Evolutionary conservation across 1,140 invertebrate genomes (phyloP), one percentile per base, ranked within the genome.

Genomic region (Cardiocondyla obscurior): DNA sequence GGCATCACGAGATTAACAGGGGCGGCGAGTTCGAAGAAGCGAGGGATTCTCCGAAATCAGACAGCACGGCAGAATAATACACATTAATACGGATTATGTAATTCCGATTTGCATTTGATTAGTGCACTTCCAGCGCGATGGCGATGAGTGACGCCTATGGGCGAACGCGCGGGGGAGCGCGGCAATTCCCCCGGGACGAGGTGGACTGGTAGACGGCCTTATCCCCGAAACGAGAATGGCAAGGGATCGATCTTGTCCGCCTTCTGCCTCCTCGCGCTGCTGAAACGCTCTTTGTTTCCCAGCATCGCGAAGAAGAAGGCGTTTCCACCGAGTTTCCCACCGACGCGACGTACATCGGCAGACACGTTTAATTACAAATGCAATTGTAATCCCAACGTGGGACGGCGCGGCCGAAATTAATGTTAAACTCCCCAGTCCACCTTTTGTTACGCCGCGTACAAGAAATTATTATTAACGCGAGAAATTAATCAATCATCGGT

Each of bases 181-280:
- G 69, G 44, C 79, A 72, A 87, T 86, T 86, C 84, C 73, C 53
- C 42, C 62, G 44, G 55, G 84, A 55, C 60, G 74, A 77, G 60
- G 60, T 67, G 81, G 85, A 85, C 84, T 39, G 82, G 84, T 83
- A 83, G 72, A 85, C 51, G 84, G 72, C 81, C 69, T 85, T 87
- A 87, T 87, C 84, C 85, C 58, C 72, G 60, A 87, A 86, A 87
- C 84, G 72, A 65, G 84, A 42, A 83, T 87, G 65, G 85, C 85
- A 86, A 79, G 85, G 58, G 84, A 87, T 87, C 84, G 85, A 87
- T 87, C 79, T 74, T 53, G 74, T 53, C 72, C 39, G 51, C 77
- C 69, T 57, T 64, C 69, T 57, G 84, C 64, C 49, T 85, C 85
- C 60, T 60, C 60, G 53, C 69, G 22, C 33, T 39, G 70, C 22